Evolutionary conservation across 1,140 invertebrate species (phyloP), one percentile per base, ranked within the genome.

Genomic region (Aphelenchoides besseyi): DNA sequence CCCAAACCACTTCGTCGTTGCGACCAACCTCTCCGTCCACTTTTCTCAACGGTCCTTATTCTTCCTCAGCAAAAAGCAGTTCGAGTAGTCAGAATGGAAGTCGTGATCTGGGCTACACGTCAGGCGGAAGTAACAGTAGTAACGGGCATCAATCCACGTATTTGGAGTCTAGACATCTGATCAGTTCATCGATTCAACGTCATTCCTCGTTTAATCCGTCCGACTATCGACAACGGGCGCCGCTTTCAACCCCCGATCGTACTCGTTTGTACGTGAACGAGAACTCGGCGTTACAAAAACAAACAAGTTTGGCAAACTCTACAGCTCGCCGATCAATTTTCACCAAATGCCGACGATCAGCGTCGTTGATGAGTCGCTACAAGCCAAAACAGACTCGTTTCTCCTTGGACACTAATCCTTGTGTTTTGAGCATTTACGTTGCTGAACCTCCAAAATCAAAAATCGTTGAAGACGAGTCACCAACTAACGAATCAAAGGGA

Each of bases 281-380:
- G 23, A 33, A 59, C 12, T 33, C 55, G 23, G 18, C 55, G 5
- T 33, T 59, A 5, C 5, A 59, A 8, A 5, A 59, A 59, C 55
- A 8, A 8, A 23, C 55, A 23, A 48, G 41, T 23, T 12, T 48
- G 12, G 41, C 41, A 23, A 48, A 48, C 23, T 48, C 18, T 5
- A 5, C 55, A 5, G 18, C 5, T 59, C 55, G 55, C 18, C 55
- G 55, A 5, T 59, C 55, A 5, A 59, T 59, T 18, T 59, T 59
- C 55, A 59, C 55, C 5, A 59, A 59, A 59, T 59, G 55, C 55
- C 55, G 55, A 28, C 55, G 55, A 5, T 59, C 55, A 8, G 5
- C 55, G 26, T 59, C 55, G 5, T 59, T 59, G 18, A 59, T 59
- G 55, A 59, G 55, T 59, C 55, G 55, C 55, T 59, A 59, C 55